Base-by-base conservation (phyloP, 2,888 invertebrate genomes). In the Drosophila crucigera region DNA sequence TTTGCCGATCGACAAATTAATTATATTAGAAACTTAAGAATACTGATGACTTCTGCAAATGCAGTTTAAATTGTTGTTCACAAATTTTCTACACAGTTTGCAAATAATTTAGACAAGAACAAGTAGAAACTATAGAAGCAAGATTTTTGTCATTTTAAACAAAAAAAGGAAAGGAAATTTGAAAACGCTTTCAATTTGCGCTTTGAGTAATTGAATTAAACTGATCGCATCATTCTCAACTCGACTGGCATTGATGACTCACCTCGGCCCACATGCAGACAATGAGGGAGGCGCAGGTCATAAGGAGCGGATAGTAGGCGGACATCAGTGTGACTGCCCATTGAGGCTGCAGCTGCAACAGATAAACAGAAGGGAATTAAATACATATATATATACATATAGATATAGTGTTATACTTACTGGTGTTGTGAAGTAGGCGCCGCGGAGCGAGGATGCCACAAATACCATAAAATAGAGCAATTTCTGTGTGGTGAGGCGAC, bases 191-290 rank as follows among this genome's bases (percentile, higher is more conserved):
- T 22, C n/a, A 54, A 54, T 54, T 54, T 54, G 55, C 39, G 53
- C 9, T 11, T 31, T 31, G 9, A 9, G 47, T 30, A 55, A 55
- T 25, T n/a, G 22, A 41, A n/a, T 41, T 0, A 50, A 31, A 31
- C 33, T 3, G 31, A 54, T 25, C 14, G n/a, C 54, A 53, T 49
- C 16, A 41, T 49, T 30, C 16, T 14, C 19, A 14, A 16, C 10
- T 19, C 25, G 11, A 41, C 3, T 30, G 49, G 16, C 47, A 47
- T 47, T 2, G 47, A 16, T 39, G 11, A 94, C 95, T 95, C 93
- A 97, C 97, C 96, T 98, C 98, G 49, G 98, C 98, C 98, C 98
- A 98, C 93, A 98, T 97, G 94, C 98, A 98, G 79, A 98, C 98
- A 82, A 98, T 96, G 72, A 98, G 94, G 0, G 98, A 98, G 0